Evolutionary conservation across 92 coral and sea anemone species (phyloP).

Genomic region (Porites rus): DNA sequence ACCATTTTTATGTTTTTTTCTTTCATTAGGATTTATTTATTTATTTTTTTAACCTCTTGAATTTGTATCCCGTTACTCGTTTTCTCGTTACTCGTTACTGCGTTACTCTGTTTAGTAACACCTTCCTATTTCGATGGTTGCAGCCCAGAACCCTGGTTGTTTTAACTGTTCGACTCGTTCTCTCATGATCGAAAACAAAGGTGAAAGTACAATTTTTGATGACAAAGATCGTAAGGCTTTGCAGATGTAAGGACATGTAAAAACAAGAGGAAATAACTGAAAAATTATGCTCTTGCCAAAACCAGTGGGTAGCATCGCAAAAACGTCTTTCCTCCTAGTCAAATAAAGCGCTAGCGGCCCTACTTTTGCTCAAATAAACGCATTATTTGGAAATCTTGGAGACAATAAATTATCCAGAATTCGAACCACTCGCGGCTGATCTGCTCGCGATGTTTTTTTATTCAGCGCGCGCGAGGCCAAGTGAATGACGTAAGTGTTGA

Average conservation of each 20-base stretch:
- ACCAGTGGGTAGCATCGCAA: neutral
- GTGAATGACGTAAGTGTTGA: neutral
- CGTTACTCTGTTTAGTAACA: too few relatives aligned
- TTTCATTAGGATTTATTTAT: too few relatives aligned
- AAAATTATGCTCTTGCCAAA: neutral
- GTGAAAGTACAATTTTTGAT: neutral
- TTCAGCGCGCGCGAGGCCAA: neutral
- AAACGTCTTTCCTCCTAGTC: neutral
- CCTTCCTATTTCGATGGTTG: neutral
- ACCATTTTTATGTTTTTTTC: too few relatives aligned
- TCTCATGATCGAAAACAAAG: slow-evolving; percentile 5
- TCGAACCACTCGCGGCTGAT: neutral
- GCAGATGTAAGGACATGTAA: too few relatives aligned
- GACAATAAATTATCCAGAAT: neutral
- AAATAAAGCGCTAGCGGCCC: neutral
- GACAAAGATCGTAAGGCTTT: slow-evolving; percentile 4
- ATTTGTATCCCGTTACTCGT: too few relatives aligned
- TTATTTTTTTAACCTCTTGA: too few relatives aligned
- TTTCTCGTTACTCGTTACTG: too few relatives aligned
- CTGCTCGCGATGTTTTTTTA: neutral
- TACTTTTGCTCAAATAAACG: neutral
- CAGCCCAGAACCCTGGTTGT: neutral
- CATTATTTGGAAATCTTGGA: neutral
- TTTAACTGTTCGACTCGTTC: slow-evolving; percentile 9
- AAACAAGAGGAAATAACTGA: neutral